Conservation (phyloP, 2,797 vertebrate species). For the Thripadectes ignobilis region DNA sequence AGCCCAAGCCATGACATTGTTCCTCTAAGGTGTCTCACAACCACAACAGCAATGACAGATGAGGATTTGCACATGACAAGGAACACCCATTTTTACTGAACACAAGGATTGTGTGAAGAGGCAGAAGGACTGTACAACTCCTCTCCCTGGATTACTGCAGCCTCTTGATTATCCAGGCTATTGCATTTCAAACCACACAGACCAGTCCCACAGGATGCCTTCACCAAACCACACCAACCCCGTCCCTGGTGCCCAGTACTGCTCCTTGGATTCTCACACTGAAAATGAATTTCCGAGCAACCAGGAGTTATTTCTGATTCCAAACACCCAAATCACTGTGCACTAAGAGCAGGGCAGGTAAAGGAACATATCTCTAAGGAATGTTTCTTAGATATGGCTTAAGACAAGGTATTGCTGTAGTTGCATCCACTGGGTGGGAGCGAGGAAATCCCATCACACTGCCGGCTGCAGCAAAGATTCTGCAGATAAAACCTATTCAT, state of each 20-base stretch:
- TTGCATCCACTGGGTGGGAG: neutral
- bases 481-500: neutral
- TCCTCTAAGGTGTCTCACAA: neutral
- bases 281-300: neutral
- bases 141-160: neutral
- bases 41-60: neutral
- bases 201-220: neutral
- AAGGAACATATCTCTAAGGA: neutral
- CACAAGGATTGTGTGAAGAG: neutral
- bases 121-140: neutral
- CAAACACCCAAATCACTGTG: neutral
- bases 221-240: neutral
- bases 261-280: neutral
- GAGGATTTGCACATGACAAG: neutral
- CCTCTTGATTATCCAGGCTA: neutral
- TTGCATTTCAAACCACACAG: neutral
- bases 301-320: neutral
- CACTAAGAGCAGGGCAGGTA: neutral
- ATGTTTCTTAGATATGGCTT: neutral
- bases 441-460: neutral
- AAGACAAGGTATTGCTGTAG: neutral
- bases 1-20: rapidly evolving
- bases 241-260: rapidly evolving
- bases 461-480: neutral
- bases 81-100: neutral